Evolutionary conservation across 2,797 vertebrate species (phyloP), one percentile per base, ranked within the genome.

Genomic region (Coendou prehensilis): DNA sequence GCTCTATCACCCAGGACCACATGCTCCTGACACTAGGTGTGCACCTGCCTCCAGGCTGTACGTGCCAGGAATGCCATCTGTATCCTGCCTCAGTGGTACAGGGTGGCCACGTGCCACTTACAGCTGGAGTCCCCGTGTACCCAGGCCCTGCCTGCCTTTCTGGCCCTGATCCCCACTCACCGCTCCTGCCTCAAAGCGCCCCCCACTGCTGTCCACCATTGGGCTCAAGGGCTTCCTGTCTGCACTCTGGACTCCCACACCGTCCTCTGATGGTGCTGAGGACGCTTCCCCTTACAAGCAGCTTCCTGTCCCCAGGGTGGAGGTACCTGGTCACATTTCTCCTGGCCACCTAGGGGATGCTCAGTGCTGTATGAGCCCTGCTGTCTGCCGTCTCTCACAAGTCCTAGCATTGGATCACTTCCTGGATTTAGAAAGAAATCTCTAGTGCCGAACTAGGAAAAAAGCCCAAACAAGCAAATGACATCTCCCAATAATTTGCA

Each of bases 281-380:
- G 20, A 33, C 52, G 18, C 5, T 56, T 11, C 33, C 7, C 37
- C 63, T 50, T 23, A 17, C 56, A 47, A 17, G 9, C 50, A 23
- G 9, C 20, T 67, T 52, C 67, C 67, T 57, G n/a, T 30, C 23
- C 17, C 18, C 50, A 26, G 22, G 8, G 15, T 0, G 5, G 37
- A 11, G 37, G 4, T 6, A 13, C 8, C 6, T 11, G 30, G 4
- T 18, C 9, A 14, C 17, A 3, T 7, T n/a, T 61, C 0, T 2
- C 47, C 22, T 23, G 59, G 4, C 52, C 11, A 11, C 30, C 5
- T 2, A 11, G 37, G 17, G 18, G 47, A 7, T 1, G 37, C 41
- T 73, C 5, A 1, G 10, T 69, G 20, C 28, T 22, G 9, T 23
- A 13, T 33, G 23, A 23, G 13, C 2, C 4, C 5, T 22, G 3